Evolutionary conservation across 2,113 vertebrate species (phyloP), one percentile per base, ranked within the genome.

Genomic region (Nanorana parkeri): DNA sequence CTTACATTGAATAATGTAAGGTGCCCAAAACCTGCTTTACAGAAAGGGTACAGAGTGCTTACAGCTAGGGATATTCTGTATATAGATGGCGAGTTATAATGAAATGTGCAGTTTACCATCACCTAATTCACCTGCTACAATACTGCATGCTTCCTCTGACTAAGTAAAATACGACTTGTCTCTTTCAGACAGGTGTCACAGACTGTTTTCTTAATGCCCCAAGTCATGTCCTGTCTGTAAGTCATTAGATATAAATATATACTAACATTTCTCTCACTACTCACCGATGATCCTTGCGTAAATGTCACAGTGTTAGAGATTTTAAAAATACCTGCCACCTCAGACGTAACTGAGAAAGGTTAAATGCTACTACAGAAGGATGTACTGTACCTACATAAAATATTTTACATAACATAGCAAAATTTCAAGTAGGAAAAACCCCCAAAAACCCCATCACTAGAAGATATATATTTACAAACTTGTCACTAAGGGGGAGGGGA

Each of bases 181-280:
- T 47, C 15, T 0, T 47, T 47, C 41, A 47, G 41, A 15, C 41
- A 47, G 10, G 41, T 47, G 41, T 47, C 41, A 47, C 13, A 47
- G 41, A 47, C 41, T 47, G 41, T 47, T 47, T 47, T 47, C 32
- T 68, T 68, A 68, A 68, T 68, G 32, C 66, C 21, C n/a, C 20
- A 51, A 51, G 67, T 47, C 26, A 67, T 68, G 41, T 41, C 47
- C 67, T 68, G 36, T 51, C 4, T 51, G 67, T 17, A 23, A 23
- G 41, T 47, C 41, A 47, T 47, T 47, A 51, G 3, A 68, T 21
- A 47, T 47, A 68, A 68, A 68, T 68, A 47, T 51, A 21, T 51
- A 68, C 13, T n/a, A 51, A 68, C 41, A 68, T 68, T 68, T 68
- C 13, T 68, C 20, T 68, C 32, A 32, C 6, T 68, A 5, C 36